A percentile compares a stretch with the other conserved stretches of the same genome.
These are phyloP conservation scores for Cochlearius cochlearius DNA, from an alignment of 2,113 vertebrate genomes.

Conservation along the genomic window DNA sequence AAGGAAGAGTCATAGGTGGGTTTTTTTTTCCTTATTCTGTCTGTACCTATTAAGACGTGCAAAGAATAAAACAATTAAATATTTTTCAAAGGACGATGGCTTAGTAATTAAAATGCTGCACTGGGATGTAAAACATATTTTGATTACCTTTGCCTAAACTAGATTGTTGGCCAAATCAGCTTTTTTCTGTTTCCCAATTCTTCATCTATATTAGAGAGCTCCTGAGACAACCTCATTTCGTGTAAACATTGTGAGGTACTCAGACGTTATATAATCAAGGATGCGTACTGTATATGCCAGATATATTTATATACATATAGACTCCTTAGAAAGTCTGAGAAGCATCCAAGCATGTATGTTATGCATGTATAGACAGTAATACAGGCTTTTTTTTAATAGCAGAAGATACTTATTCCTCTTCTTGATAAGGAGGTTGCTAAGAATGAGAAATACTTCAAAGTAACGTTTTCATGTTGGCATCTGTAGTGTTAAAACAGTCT, in stretches of 20 bases:
- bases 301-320: not conserved
- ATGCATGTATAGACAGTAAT: not conserved
- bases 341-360: not conserved
- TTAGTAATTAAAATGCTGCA: fast-evolving
- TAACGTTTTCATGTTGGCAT: not conserved
- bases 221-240: not conserved
- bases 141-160: not conserved
- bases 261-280: not conserved
- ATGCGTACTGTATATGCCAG: not conserved
- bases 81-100: not conserved
- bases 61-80: not conserved
- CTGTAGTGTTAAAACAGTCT: not conserved
- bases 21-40: not conserved
- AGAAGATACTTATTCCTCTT: not conserved
- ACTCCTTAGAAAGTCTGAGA: not conserved
- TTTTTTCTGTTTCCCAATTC: not conserved
- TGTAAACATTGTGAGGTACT: not conserved
- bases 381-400: not conserved
- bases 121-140: not conserved
- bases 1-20: not conserved
- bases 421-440: not conserved
- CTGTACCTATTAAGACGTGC: not conserved
- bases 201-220: not conserved
- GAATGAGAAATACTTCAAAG: not conserved
- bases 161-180: not conserved